Conservation (phyloP, 2,113 vertebrate species). For the Nycticryphes semicollaris region DNA sequence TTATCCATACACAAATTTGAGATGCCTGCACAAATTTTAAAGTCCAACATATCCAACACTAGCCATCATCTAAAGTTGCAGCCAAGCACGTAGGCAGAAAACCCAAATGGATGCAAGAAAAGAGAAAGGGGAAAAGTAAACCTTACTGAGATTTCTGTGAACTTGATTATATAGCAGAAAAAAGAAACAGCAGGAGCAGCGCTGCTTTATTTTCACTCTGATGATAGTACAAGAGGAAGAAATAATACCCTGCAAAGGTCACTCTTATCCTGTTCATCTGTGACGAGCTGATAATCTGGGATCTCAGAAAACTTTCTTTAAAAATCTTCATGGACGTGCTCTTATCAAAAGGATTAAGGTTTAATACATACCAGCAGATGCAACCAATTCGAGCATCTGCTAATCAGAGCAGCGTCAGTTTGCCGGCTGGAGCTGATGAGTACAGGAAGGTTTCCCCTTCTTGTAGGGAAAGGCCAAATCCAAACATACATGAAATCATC, state of each 20-base stretch:
- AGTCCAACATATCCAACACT: constrained; percentile 36
- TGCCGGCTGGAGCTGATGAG: neutral
- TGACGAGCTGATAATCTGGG: constrained; percentile 45
- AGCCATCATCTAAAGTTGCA: constrained; percentile 1
- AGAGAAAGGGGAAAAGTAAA: constrained; percentile 2
- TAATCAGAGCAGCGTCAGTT: constrained; percentile 9
- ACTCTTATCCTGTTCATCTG: constrained; percentile 53
- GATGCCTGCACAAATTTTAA: constrained; percentile 49
- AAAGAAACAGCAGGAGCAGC: constrained; percentile 11
- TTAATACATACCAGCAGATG: constrained; percentile 65
- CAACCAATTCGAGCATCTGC: constrained; percentile 27
- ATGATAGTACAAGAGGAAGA: constrained; percentile 20
- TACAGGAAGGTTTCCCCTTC: neutral
- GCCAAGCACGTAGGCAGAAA: constrained; percentile 51
- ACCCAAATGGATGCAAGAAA: neutral
- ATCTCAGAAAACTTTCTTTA: constrained; percentile 44
- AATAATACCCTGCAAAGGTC: constrained; percentile 58
- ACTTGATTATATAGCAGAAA: constrained; percentile 3
- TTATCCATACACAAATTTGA: constrained; percentile 43
- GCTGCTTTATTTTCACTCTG: constrained; percentile 37
- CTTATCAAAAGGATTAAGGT: constrained; percentile 62
- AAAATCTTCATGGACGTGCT: constrained; percentile 45
- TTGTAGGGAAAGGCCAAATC: neutral
- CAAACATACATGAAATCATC: neutral
- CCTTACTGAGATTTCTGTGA: constrained; percentile 4